These are phyloP conservation scores for Mormyrus hasselquistii DNA, from an alignment of 2,797 vertebrate species.

Conservation along the genomic window DNA sequence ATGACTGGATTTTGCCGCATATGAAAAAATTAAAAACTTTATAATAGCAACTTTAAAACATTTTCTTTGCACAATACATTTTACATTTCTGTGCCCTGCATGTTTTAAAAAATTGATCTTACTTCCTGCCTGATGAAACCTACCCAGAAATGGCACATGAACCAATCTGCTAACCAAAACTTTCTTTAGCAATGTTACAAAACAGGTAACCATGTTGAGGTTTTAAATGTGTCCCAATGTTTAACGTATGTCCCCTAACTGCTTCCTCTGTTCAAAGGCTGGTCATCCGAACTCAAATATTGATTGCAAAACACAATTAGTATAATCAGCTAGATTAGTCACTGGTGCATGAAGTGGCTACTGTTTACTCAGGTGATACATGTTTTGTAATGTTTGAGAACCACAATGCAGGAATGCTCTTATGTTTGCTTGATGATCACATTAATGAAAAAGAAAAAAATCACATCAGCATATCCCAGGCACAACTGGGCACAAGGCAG, in stretches of 20 bases:
- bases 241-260: background rate
- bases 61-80: background rate
- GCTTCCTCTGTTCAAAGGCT: background rate
- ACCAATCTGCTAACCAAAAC: background rate
- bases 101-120: background rate
- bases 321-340: background rate
- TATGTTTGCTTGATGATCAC: background rate
- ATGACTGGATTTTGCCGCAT: background rate
- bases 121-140: background rate
- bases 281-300: background rate
- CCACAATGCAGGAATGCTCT: background rate
- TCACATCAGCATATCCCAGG: background rate
- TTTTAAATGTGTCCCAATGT: background rate
- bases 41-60: background rate
- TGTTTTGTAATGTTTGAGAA: background rate
- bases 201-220: background rate
- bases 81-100: background rate
- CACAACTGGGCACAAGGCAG: background rate
- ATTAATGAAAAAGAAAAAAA: background rate
- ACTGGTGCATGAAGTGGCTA: background rate
- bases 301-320: background rate
- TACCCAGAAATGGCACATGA: background rate
- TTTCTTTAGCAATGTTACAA: background rate
- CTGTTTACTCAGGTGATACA: background rate
- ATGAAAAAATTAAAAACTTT: background rate